Evolutionary conservation across 2,888 invertebrate genomes (phyloP), one percentile per base, ranked within the genome.

Genomic region (Cataglyphis livida): DNA sequence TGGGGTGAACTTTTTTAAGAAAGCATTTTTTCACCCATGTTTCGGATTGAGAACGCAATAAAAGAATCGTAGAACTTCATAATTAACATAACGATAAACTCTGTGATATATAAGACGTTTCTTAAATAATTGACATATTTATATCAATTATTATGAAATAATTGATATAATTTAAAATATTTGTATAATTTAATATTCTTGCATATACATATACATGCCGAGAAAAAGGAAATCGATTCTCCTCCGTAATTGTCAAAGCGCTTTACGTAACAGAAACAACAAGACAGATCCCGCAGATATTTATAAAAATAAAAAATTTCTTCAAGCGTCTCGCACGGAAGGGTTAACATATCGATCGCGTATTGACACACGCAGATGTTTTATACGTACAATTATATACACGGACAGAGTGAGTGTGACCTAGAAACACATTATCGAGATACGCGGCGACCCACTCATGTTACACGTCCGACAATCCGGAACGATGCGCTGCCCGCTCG

Each of bases 391-490:
- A 48, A 61, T 75, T 75, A 82, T 75, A 79, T 76, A 83, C 61
- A 76, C 84, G 82, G 76, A 85, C 87, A 88, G 88, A 89, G 88
- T 88, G 88, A 87, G 83, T 90, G 83, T 91, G 92, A 92, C 92
- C 92, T 88, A 91, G 92, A 92, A 92, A 92, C 90, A 92, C 90
- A 89, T 92, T 91, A 91, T 91, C 92, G 88, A 87, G 90, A 91
- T 90, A 89, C 38, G 54, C 86, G 88, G 65, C 90, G 91, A 91
- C 91, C 90, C 89, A 92, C 90, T 92, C 90, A 88, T 90, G 90
- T 86, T 92, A 89, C 90, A 92, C 92, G 89, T 90, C 90, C 90
- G 89, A 78, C 87, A 84, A 89, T 88, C 87, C 89, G 74, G 86
- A 88, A 82, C 84, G 88, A 90, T 87, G 88, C 83, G 57, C 78